Evolutionary conservation across 2,797 vertebrate genomes (phyloP).

Genomic region (Microctenopoma stevenorrisi): DNA sequence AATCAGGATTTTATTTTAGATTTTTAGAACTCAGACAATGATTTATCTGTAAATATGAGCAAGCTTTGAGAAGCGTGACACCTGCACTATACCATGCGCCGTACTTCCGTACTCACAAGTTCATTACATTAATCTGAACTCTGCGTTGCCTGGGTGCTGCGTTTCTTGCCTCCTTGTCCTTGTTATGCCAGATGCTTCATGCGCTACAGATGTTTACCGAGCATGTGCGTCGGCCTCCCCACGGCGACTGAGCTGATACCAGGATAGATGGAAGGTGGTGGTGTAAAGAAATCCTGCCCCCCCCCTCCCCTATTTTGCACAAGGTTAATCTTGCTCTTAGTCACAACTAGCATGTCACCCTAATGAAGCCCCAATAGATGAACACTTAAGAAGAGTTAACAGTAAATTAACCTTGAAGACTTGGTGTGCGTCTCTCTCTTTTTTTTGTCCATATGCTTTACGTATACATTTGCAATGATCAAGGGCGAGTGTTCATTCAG

Average conservation of each 20-base stretch:
- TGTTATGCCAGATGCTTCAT: conserved; percentile 72
- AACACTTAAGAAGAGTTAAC: conserved; percentile 87
- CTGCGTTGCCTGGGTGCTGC: conserved; percentile 17
- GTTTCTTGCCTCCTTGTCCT: conserved; percentile 54
- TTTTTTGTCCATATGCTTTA: conserved; percentile 57
- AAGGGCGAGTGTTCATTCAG: conserved; percentile 81
- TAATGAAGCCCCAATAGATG: conserved; percentile 87
- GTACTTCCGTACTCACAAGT: conserved; percentile 6
- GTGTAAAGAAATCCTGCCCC: conserved; percentile 43
- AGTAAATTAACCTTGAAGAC: conserved; percentile 88
- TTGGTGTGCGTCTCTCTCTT: conserved; percentile 65
- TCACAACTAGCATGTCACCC: conserved; percentile 77
- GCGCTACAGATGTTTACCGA: conserved; percentile 76
- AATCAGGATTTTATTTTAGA: too few relatives aligned
- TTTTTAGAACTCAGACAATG: too few relatives aligned
- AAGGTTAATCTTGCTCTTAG: conserved; percentile 84
- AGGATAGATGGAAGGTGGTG: conserved; percentile 68
- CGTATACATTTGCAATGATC: conserved; percentile 71
- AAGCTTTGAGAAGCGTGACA: neutral
- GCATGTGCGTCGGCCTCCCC: conserved; percentile 60
- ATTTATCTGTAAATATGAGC: neutral
- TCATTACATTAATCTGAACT: conserved; percentile 29
- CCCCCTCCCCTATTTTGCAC: conserved; percentile 8
- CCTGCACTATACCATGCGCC: neutral
- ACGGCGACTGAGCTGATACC: conserved; percentile 42